Percentiles rank a stretch among this genome's conserved stretches.
phyloP scores from a whole-genome alignment of 2,797 vertebrate genomes.

The Danio choprae region DNA sequence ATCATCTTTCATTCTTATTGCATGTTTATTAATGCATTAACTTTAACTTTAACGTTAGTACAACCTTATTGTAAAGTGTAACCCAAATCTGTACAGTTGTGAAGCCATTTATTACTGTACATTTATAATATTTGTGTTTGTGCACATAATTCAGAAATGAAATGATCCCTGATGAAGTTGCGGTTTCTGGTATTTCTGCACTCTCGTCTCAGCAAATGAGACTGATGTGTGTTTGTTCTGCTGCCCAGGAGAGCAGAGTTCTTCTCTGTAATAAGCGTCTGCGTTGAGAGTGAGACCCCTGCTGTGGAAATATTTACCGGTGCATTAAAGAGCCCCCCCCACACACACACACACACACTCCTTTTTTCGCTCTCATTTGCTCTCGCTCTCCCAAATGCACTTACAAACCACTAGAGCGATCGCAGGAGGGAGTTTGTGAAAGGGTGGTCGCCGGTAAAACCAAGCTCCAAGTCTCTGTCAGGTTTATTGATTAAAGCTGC shows the following conservation, averaged over 20 bases:
- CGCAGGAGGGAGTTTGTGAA: conserved; percentile 46
- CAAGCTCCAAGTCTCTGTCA: conserved; percentile 42
- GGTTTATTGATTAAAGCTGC: conserved; percentile 52
- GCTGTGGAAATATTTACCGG: conserved; percentile 57
- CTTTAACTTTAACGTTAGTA: too few relatives aligned
- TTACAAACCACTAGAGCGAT: conserved; percentile 11
- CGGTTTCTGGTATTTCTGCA: conserved; percentile 32
- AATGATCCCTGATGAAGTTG: conserved; percentile 2
- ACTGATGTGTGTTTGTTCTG: conserved; percentile 44
- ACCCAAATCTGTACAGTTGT: too few relatives aligned
- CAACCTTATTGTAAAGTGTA: too few relatives aligned
- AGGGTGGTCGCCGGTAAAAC: conserved; percentile 47
- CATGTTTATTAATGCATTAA: too few relatives aligned
- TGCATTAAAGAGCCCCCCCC: conserved; percentile 36
- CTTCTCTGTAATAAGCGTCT: conserved; percentile 31
- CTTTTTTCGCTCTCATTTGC: conserved; percentile 29
- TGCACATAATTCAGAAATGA: conserved; percentile 12
- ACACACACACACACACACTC: conserved; percentile 42
- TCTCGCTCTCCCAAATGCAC: conserved; percentile 8
- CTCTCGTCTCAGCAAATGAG: conserved; percentile 12
- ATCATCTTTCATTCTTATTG: too few relatives aligned
- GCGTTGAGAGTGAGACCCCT: conserved; percentile 36
- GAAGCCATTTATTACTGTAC: too few relatives aligned
- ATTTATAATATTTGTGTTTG: too few relatives aligned
- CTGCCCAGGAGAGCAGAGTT: conserved; percentile 4